Evolutionary conservation across 2,113 vertebrate genomes (phyloP), one percentile per base, ranked within the genome.

Genomic region (Brachyhypopomus gauderio): DNA sequence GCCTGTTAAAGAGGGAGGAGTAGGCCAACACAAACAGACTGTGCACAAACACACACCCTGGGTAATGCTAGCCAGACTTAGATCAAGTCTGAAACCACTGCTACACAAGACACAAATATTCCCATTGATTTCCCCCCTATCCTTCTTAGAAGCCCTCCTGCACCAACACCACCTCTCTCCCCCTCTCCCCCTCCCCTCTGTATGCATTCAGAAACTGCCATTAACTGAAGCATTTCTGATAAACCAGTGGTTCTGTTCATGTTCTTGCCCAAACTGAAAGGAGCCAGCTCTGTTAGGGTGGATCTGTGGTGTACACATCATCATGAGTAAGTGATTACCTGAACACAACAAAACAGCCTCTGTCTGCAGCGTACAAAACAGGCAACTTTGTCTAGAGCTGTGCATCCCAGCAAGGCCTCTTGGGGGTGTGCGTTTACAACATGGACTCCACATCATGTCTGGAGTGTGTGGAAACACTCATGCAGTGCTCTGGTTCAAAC

Each of bases 1-100:
- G 19, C 56, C 63, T 67, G 66, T 72, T 77, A 79, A 73, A 80
- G 56, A 38, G 77, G 69, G 81, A 77, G 81, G 67, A 75, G 81
- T 70, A 55, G 23, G 69, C 52, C 77, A 72, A 85, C 17, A 22
- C 17, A 82, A 67, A 85, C 72, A 79, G 1, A 52, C 45, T 20
- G 56, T 8, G 63, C 48, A 45, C 25, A 58, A 19, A 23, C 30
- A 75, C 73, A 75, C n/a, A 17, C 69, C 67, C 17, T 48, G 66
- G 63, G 74, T 69, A 59, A 79, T 56, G 36, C 70, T 27, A 70
- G 45, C 45, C 77, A 79, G 60, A 69, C 77, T 59, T 36, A 75
- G 75, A 63, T 71, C 64, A 81, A 73, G 58, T n/a, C 62, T 62
- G 12, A 67, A 82, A 25, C 75, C 60, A 20, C 22, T 72, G 41